These are phyloP conservation scores for Pinctada fucata DNA, from an alignment of 2,888 invertebrate genomes.

Conservation along the genomic window DNA sequence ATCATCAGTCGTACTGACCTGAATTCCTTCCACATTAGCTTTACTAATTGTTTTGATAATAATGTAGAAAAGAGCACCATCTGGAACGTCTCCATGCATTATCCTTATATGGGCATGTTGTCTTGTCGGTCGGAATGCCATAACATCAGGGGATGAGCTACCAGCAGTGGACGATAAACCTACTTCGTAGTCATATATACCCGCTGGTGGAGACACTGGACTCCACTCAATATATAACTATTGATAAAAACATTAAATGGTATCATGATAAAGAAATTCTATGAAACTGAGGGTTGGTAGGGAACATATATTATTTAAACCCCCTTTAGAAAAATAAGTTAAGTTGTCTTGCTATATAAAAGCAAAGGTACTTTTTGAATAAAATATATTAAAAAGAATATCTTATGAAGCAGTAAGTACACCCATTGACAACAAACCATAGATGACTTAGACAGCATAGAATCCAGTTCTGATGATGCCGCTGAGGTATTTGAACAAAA, in stretches of 20 bases:
- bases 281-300: too few species aligned
- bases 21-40: slow-evolving; percentile 41
- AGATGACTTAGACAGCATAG: slow-evolving; percentile 32
- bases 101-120: slow-evolving; percentile 50
- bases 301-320: too few species aligned
- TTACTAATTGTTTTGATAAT: slow-evolving; percentile 58
- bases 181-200: slow-evolving; percentile 56
- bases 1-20: slow-evolving; percentile 32
- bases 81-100: slow-evolving; percentile 52
- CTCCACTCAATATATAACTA: slow-evolving; percentile 51
- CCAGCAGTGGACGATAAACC: slow-evolving; percentile 49
- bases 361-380: too few species aligned
- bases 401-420: too few species aligned
- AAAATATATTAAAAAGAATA: too few species aligned
- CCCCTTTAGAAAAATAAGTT: too few species aligned
- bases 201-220: slow-evolving; percentile 44
- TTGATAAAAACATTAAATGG: too few species aligned
- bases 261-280: too few species aligned
- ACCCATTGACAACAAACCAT: slow-evolving; percentile 8
- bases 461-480: slow-evolving; percentile 23
- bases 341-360: too few species aligned
- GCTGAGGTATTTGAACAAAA: slow-evolving; percentile 39
- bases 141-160: slow-evolving; percentile 46
- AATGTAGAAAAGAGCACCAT: slow-evolving; percentile 56
- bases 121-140: slow-evolving; percentile 48